Evolutionary conservation across 2,113 vertebrate genomes (phyloP).

Genomic region (Gobio gobio): DNA sequence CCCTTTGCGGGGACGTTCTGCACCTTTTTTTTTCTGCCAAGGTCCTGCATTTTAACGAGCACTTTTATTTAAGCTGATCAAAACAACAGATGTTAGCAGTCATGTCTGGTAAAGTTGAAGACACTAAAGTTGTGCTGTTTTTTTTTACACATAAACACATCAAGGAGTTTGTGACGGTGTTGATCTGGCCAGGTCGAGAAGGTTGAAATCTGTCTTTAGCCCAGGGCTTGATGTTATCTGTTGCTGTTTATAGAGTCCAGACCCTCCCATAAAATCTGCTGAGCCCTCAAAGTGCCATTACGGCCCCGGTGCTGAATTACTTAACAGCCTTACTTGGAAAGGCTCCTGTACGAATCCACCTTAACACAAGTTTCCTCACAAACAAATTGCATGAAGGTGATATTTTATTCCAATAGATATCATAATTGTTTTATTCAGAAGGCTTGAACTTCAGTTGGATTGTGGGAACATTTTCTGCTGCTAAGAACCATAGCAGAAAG

Average conservation of each 20-base stretch:
- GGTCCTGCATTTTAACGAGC: slow-evolving; percentile 35
- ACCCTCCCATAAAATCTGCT: slow-evolving; percentile 70
- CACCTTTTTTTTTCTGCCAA: neutral
- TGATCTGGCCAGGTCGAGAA: slow-evolving; percentile 4
- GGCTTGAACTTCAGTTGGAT: neutral
- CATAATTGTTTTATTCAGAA: slow-evolving; percentile 3
- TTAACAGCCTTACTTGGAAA: slow-evolving; percentile 61
- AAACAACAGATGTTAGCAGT: slow-evolving; percentile 51
- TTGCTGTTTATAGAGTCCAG: slow-evolving; percentile 69
- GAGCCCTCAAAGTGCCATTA: slow-evolving; percentile 64
- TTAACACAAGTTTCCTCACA: slow-evolving; percentile 22
- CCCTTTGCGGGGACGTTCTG: slow-evolving; percentile 11
- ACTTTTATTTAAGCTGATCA: slow-evolving; percentile 43
- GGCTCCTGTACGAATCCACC: slow-evolving; percentile 43
- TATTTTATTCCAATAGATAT: neutral
- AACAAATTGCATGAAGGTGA: neutral
- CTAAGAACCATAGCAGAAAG: neutral
- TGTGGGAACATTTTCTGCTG: neutral
- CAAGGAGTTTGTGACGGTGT: neutral
- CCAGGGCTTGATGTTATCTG: slow-evolving; percentile 56
- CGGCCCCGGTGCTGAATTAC: slow-evolving; percentile 65
- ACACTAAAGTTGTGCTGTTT: neutral
- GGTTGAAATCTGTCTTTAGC: slow-evolving; percentile 50
- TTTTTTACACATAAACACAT: neutral
- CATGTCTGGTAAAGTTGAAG: slow-evolving; percentile 13